Evolutionary conservation across 2,113 vertebrate genomes (phyloP).

Genomic region (Paramormyrops kingsleyae): DNA sequence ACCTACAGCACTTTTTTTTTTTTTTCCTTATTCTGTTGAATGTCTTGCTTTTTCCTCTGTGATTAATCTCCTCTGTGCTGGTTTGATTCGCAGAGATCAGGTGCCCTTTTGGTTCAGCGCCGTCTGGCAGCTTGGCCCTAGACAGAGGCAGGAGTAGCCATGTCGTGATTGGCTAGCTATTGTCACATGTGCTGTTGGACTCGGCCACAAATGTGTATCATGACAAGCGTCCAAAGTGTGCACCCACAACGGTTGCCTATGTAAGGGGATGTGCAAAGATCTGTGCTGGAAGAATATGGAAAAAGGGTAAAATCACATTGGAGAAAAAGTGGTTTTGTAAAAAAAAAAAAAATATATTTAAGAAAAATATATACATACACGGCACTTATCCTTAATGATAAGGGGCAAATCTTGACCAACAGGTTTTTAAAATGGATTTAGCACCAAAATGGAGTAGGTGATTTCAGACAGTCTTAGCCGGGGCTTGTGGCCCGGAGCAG

Average conservation of each 20-base stretch:
- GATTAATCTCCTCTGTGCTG: background rate
- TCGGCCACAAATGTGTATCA: slow-evolving; percentile 24
- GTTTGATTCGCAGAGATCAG: background rate
- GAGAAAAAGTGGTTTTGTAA: slow-evolving; percentile 16
- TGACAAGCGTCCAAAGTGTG: slow-evolving; percentile 47
- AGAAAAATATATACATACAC: background rate
- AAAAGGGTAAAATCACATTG: slow-evolving; percentile 36
- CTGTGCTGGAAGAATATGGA: slow-evolving; percentile 33
- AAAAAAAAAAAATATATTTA: background rate
- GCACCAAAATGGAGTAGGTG: slow-evolving; percentile 8
- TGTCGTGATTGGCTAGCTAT: background rate
- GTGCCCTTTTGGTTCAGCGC: background rate
- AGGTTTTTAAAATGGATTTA: slow-evolving; percentile 29
- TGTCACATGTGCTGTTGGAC: background rate
- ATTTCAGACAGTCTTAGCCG: slow-evolving; percentile 21
- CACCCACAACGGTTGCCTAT: slow-evolving; percentile 33
- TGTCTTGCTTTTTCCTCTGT: background rate
- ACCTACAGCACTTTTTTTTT: slow-evolving; percentile 21
- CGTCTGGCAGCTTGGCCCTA: background rate
- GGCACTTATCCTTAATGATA: slow-evolving; percentile 25
- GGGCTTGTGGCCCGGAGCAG: slow-evolving; percentile 20
- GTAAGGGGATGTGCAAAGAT: slow-evolving; percentile 55
- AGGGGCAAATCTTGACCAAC: slow-evolving; percentile 19
- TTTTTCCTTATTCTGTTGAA: background rate
- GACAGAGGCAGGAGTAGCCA: background rate